A percentile compares a stretch with the other conserved stretches of the same genome.
Conservation (phyloP, 1,140 invertebrate genomes). For the Heliothis subflexa region DNA sequence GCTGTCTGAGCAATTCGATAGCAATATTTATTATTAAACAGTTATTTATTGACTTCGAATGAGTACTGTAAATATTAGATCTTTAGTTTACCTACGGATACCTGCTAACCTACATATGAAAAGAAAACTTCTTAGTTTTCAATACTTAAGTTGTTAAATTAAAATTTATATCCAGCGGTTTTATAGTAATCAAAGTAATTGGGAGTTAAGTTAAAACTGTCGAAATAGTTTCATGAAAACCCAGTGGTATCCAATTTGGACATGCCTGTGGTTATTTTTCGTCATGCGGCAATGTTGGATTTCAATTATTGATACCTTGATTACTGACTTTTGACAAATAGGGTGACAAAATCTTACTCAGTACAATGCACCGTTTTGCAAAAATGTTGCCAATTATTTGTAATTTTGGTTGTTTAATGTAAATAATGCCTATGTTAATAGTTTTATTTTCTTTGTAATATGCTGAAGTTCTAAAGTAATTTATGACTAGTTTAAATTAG, state of each 20-base stretch:
- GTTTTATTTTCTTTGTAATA: no score
- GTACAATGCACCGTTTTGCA: background rate
- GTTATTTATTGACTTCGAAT: no score
- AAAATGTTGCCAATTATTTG: background rate
- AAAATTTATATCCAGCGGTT: slow-evolving; percentile 27
- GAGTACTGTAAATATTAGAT: no score
- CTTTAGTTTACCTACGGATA: no score
- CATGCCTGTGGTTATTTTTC: slow-evolving; percentile 50
- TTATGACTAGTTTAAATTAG: background rate
- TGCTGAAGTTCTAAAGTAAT: background rate
- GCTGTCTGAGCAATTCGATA: no score
- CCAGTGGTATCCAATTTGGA: slow-evolving; percentile 44
- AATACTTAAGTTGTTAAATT: background rate
- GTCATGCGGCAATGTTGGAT: slow-evolving; percentile 34
- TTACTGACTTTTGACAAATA: background rate
- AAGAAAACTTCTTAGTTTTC: no score
- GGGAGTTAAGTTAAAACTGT: slow-evolving; percentile 15
- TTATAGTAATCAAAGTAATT: slow-evolving; percentile 36
- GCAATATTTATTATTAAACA: no score
- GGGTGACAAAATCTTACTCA: background rate
- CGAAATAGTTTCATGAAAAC: slow-evolving; percentile 49
- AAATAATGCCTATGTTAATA: background rate
- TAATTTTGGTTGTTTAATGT: background rate
- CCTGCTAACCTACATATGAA: no score
- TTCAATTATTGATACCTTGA: slow-evolving; percentile 30